Base-by-base conservation (phyloP, 1,140 invertebrate genomes). In the Drosophila triauraria region DNA sequence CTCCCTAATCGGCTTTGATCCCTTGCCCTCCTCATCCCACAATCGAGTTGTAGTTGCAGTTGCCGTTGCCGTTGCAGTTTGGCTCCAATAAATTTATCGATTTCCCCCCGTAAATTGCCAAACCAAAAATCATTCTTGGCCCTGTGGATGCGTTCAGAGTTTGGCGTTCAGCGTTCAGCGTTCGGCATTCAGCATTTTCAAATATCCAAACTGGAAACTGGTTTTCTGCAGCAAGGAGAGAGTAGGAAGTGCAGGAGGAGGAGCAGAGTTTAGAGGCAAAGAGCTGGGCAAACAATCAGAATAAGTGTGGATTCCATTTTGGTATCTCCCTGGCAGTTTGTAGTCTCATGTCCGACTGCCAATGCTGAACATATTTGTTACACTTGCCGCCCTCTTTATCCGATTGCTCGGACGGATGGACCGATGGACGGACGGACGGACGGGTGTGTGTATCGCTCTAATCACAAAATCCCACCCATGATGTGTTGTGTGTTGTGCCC, bases 401-500 rank as follows among this genome's bases (percentile, higher is more conserved):
- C 69, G 32, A 59, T 60, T 74, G 53, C 20, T 38, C 58, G 35
- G 9, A 25, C 27, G 17, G 43, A 46, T 12, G 20, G 61, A n/a
- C n/a, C n/a, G n/a, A n/a, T n/a, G n/a, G n/a, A n/a, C n/a, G n/a
- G n/a, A 44, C 10, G n/a, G 9, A 27, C 27, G 38, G 40, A 27
- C 38, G 27, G 42, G 40, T 25, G 25, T 61, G 57, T 62, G 38
- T 69, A 63, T 81, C 46, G 68, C 54, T 85, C 54, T 87, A 87
- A 87, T 87, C 84, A 87, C 84, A 87, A 87, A 87, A 87, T 87
- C 84, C 84, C 84, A 88, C 84, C 84, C 84, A 87, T 87, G 84
- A 84, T 85, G 82, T 68, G 48, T 32, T 65, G 56, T 59, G 46
- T 61, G 40, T 13, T 35, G 32, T 35, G 32, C 9, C 20, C 32